Percentiles rank a stretch among this genome's conserved stretches.
Evolutionary conservation across 1,140 invertebrate species (phyloP).

Genomic region (Hylaeus volcanicus): DNA sequence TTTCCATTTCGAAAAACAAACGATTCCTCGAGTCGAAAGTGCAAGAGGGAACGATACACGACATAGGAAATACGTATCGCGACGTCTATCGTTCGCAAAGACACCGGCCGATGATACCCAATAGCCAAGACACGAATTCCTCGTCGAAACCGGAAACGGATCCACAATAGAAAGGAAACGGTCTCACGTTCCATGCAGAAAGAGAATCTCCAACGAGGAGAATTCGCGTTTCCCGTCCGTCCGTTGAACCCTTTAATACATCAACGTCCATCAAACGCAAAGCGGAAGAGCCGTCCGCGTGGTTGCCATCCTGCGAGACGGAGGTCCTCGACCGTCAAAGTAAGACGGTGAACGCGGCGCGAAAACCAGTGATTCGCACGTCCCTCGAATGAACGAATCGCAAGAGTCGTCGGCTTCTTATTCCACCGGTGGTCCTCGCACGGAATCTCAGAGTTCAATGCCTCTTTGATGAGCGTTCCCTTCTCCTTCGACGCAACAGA

Average conservation of each 20-base stretch:
- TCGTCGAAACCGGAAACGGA: background rate
- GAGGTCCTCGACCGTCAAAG: slow-evolving; percentile 36
- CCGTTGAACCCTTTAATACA: slow-evolving; percentile 18
- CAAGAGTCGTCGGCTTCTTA: slow-evolving; percentile 46
- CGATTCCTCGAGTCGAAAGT: no score
- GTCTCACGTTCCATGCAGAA: background rate
- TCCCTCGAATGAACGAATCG: slow-evolving; percentile 50
- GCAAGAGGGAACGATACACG: no score
- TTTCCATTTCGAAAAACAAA: no score
- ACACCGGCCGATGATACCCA: no score
- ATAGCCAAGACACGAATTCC: background rate
- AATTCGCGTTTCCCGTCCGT: background rate
- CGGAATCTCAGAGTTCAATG: slow-evolving; percentile 69
- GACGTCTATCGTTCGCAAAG: no score
- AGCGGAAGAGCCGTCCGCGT: slow-evolving; percentile 8
- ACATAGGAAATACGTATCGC: no score
- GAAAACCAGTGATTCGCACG: slow-evolving; percentile 47
- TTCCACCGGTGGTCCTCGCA: slow-evolving; percentile 61
- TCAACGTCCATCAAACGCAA: slow-evolving; percentile 21
- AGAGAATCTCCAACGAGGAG: background rate
- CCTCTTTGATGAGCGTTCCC: slow-evolving; percentile 65
- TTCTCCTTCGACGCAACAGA: slow-evolving; percentile 44
- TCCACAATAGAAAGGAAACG: background rate
- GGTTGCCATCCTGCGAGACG: background rate
- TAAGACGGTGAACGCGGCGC: slow-evolving; percentile 4